These are phyloP conservation scores for Mythimna loreyi DNA, from an alignment of 2,888 invertebrate genomes.

Conservation along the genomic window DNA sequence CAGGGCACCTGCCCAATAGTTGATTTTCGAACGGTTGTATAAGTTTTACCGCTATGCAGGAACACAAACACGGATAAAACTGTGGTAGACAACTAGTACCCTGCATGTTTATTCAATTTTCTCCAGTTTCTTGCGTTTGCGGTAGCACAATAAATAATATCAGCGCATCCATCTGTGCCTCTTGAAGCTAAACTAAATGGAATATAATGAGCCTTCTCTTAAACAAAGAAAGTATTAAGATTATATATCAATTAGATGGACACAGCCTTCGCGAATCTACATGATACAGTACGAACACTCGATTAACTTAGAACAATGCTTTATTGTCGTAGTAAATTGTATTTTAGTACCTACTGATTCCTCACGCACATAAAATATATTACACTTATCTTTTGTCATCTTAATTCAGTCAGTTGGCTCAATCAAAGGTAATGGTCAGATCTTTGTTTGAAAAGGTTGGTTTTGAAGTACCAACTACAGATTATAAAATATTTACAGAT, in stretches of 20 bases:
- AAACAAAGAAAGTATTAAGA: constrained; percentile 54
- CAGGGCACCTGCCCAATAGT: too few species aligned
- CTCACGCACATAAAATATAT: constrained; percentile 3
- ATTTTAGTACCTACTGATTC: neutral
- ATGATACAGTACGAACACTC: constrained; percentile 26
- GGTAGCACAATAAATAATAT: constrained; percentile 21
- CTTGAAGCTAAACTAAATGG: constrained; percentile 55
- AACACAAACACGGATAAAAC: neutral
- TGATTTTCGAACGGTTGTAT: too few species aligned
- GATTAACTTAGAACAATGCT: constrained; percentile 53
- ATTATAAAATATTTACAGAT: too few species aligned
- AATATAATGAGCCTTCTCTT: constrained; percentile 45
- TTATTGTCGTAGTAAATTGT: constrained; percentile 15
- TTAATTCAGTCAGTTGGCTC: neutral
- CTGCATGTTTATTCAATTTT: constrained; percentile 2
- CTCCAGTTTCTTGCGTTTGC: neutral
- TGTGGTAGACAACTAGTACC: too few species aligned
- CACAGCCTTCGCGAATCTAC: neutral
- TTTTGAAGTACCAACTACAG: too few species aligned
- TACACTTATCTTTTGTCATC: neutral
- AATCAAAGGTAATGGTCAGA: too few species aligned
- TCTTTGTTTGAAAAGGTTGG: too few species aligned
- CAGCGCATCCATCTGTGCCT: constrained; percentile 29
- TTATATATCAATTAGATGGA: constrained; percentile 38
- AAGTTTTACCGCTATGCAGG: too few species aligned